Evolutionary conservation across 2,113 vertebrate species (phyloP).

Genomic region (Crotalus tigris): DNA sequence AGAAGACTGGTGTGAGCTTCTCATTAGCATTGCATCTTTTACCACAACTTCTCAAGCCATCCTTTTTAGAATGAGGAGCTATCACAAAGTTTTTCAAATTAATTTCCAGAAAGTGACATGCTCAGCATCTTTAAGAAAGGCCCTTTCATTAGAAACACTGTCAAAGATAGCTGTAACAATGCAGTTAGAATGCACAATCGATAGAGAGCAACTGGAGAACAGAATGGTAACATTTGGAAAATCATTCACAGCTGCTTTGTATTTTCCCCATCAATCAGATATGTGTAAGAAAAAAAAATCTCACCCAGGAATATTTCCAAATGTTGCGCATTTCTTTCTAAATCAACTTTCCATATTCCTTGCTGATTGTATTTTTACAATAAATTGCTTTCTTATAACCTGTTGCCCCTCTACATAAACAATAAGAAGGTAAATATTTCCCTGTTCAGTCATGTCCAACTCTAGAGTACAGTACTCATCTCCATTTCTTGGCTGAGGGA

Average conservation of each 20-base stretch:
- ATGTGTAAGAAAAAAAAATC: not conserved
- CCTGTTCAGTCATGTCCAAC: not conserved
- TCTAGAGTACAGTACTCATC: not conserved
- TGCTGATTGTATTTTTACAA: not conserved
- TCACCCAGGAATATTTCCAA: not conserved
- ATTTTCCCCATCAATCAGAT: not conserved
- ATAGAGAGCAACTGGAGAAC: conserved; percentile 17
- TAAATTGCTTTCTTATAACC: not conserved
- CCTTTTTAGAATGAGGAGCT: not conserved
- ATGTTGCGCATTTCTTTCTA: not conserved
- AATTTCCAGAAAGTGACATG: conserved; percentile 19
- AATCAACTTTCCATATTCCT: not conserved
- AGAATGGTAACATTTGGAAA: not conserved
- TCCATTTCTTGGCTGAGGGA: not conserved
- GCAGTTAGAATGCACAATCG: not conserved
- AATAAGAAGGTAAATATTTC: not conserved
- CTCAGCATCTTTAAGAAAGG: conserved; percentile 23
- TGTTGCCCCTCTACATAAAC: not conserved
- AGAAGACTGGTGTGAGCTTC: not conserved
- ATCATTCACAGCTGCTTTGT: not conserved
- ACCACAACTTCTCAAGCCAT: conserved; percentile 11
- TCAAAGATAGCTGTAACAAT: conserved; percentile 29
- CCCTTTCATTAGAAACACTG: not conserved
- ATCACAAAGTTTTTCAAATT: conserved; percentile 27
- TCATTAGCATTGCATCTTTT: conserved; percentile 37